Conservation (phyloP, 2,888 invertebrate genomes). For the Melinaea marsaeus region DNA sequence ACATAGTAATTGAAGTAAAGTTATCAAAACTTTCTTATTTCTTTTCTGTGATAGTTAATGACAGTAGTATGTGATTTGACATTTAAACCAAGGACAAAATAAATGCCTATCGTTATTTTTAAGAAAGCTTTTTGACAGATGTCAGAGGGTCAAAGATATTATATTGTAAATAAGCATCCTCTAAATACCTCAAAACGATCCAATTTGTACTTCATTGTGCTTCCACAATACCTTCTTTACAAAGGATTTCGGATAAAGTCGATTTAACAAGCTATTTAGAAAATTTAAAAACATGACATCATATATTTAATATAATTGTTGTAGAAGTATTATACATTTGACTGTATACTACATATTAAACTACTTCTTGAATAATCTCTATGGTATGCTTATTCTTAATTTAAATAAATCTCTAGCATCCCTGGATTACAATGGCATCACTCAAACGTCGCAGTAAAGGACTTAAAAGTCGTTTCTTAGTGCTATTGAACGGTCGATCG, state of each 20-base stretch:
- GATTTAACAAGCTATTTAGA: neutral
- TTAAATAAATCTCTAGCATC: neutral
- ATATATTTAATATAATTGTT: no score
- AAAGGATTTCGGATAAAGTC: neutral
- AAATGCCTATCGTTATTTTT: no score
- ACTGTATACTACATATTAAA: no score
- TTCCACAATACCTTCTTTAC: neutral
- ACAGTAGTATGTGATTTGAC: no score
- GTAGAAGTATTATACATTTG: no score
- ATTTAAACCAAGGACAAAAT: no score
- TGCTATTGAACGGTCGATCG: constrained; percentile 1
- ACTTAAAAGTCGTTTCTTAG: constrained; percentile 1
- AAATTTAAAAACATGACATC: no score
- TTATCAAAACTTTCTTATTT: no score
- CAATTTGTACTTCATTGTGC: constrained; percentile 2
- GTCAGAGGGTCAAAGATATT: neutral
- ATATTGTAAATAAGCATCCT: neutral
- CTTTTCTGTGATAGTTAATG: no score
- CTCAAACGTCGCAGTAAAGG: neutral
- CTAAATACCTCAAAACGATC: neutral
- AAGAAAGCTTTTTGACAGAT: no score
- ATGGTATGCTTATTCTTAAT: neutral
- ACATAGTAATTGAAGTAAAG: no score
- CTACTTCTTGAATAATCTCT: no score
- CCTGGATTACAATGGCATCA: neutral